Base-by-base conservation (phyloP, 2,797 vertebrate genomes). In the Lepidocolaptes lacrymiger region DNA sequence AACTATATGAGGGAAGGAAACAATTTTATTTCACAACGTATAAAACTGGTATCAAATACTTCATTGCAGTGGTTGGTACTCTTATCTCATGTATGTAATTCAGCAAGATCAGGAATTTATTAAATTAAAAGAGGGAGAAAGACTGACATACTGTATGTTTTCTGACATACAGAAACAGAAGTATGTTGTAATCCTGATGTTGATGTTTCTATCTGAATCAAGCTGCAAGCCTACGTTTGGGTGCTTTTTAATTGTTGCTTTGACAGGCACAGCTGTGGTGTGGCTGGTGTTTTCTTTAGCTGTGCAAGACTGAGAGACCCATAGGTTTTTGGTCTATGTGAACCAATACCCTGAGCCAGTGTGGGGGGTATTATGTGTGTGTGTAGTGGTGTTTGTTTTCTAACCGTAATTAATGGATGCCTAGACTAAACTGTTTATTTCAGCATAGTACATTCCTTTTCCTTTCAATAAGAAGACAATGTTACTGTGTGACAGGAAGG, bases 351-450 rank as follows among this genome's bases (percentile, higher is more conserved):
- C 15, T 23, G 37, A 79, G 71, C 79, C 9, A 17, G 8, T 46
- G 28, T 43, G 27, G 46, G 68, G 68, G 36, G 6, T 22, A 36
- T 78, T 36, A 0, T 41, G 52, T 64, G 23, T 63, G 44, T 63
- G 37, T 36, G 26, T 16, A 13, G 14, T 67, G 49, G 8, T 72
- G 27, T n/a, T 93, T 83, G 72, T 85, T 89, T 93, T 67, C 48
- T 89, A 46, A 34, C 52, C 41, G 21, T 36, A 64, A 24, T 85
- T 89, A 92, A 77, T 64, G 43, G 61, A 74, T 79, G 56, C 64
- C 37, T 80, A 88, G 85, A 68, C 89, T 93, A 89, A 94, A 85
- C 46, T 80, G 82, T 96, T 96, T 89, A 39, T 88, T 89, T 85
- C 71, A 84, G 82, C 2, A 1, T 63, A 30, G 23, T 59, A 36